Evolutionary conservation across 2,797 vertebrate genomes (phyloP).

Genomic region (Darevskia mixta): DNA sequence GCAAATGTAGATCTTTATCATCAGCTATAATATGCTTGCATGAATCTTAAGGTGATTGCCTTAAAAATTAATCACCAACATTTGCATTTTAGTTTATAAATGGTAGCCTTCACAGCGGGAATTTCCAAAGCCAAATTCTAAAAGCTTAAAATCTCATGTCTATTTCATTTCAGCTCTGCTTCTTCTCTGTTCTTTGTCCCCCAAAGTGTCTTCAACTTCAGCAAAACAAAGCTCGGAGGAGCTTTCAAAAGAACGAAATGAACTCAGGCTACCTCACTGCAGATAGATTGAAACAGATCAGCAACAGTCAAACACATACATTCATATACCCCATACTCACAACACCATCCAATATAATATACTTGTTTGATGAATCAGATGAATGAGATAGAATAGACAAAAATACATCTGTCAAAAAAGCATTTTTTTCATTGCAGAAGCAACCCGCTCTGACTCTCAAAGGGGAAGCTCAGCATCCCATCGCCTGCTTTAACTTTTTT

Average conservation of each 20-base stretch:
- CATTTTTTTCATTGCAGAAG: conserved; percentile 12
- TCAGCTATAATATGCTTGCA: not conserved
- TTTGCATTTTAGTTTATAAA: not conserved
- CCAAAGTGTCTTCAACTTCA: not conserved
- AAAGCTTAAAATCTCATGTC: not conserved
- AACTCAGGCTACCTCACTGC: conserved; percentile 16
- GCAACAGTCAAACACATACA: not conserved
- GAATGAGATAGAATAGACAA: conserved; percentile 47
- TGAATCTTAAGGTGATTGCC: not conserved
- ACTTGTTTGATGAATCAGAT: conserved; percentile 25
- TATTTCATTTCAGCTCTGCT: not conserved
- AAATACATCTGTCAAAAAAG: conserved; percentile 38
- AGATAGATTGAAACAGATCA: not conserved
- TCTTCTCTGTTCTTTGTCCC: not conserved
- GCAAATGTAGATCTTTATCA: not conserved
- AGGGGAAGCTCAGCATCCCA: conserved; percentile 36
- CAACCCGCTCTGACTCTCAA: conserved; percentile 36
- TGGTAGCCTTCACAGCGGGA: not conserved
- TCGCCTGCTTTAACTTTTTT: not conserved
- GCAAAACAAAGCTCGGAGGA: not conserved
- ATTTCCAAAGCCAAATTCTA: not conserved
- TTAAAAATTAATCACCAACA: not conserved
- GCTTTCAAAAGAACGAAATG: not conserved
- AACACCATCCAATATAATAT: conserved; percentile 30
- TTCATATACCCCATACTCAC: not conserved